phyloP scores from a whole-genome alignment of 1,140 invertebrate genomes.

The Tetramorium parvispinum region DNA sequence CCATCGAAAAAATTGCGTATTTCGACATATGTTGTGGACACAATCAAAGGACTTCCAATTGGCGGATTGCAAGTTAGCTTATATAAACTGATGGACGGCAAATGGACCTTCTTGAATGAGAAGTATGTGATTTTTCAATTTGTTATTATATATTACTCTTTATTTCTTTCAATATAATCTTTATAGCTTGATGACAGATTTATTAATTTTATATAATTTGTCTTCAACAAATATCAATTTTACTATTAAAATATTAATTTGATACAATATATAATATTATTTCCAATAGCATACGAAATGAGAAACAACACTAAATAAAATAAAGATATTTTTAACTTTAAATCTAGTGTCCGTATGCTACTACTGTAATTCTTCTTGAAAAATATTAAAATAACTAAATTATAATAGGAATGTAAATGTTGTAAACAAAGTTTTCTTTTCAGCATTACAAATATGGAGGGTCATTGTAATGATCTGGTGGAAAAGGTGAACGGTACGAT shows the following conservation, averaged over 20 bases:
- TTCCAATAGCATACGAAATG: background rate
- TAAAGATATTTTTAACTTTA: background rate
- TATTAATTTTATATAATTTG: background rate
- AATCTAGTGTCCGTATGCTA: background rate
- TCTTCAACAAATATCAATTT: background rate
- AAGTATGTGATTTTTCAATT: constrained; percentile 76
- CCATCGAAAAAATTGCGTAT: constrained; percentile 80
- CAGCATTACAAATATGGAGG: constrained; percentile 89
- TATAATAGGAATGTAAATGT: background rate
- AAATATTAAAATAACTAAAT: background rate
- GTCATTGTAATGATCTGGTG: constrained; percentile 89
- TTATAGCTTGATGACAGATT: background rate
- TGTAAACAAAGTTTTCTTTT: constrained; percentile 63
- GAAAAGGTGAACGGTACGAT: constrained; percentile 86
- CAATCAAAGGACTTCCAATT: constrained; percentile 88
- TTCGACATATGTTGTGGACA: constrained; percentile 90
- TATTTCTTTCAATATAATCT: background rate
- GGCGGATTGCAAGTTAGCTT: constrained; percentile 88
- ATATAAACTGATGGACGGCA: constrained; percentile 88
- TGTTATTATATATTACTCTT: constrained; percentile 12
- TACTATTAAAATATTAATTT: constrained; percentile 19
- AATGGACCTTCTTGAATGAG: constrained; percentile 88
- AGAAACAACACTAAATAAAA: background rate
- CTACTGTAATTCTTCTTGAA: background rate
- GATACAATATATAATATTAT: background rate